Percentiles rank a stretch among this genome's conserved stretches.
Conservation (phyloP, 1,140 invertebrate genomes). For the Drosophila kepulauana region DNA sequence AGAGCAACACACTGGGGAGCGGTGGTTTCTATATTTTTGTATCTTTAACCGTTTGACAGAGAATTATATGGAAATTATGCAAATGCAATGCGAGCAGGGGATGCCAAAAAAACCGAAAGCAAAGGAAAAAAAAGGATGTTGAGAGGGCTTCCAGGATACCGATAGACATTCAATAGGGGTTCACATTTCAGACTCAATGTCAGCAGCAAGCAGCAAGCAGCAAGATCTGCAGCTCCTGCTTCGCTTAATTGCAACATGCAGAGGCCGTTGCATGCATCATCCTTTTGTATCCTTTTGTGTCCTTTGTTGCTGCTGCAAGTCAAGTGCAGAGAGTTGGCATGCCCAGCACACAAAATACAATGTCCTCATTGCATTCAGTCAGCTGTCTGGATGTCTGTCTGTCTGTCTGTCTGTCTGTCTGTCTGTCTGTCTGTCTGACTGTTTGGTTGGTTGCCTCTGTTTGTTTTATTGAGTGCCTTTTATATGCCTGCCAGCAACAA, state of each 20-base stretch:
- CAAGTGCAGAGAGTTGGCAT: slow-evolving; percentile 41
- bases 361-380: slow-evolving; percentile 11
- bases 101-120: neutral
- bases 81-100: slow-evolving; percentile 49
- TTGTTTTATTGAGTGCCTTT: slow-evolving; percentile 45
- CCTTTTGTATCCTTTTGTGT: slow-evolving; percentile 22
- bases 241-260: slow-evolving; percentile 63
- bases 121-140: neutral
- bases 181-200: slow-evolving; percentile 26
- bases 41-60: slow-evolving; percentile 64
- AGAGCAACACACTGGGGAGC: slow-evolving; percentile 20
- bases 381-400: slow-evolving; percentile 7
- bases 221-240: slow-evolving; percentile 22
- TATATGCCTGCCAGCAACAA: slow-evolving; percentile 43
- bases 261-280: slow-evolving; percentile 39
- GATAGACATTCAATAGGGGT: slow-evolving; percentile 45
- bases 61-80: slow-evolving; percentile 79
- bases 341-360: slow-evolving; percentile 12
- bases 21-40: slow-evolving; percentile 45
- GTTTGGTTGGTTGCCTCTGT: slow-evolving; percentile 16
- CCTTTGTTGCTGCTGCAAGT: slow-evolving; percentile 39
- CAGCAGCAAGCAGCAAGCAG: neutral
- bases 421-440: neutral
- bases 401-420: no score
- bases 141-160: slow-evolving; percentile 19